Evolutionary conservation across 2,113 vertebrate species (phyloP).

Genomic region (Lophochroa leadbeateri): DNA sequence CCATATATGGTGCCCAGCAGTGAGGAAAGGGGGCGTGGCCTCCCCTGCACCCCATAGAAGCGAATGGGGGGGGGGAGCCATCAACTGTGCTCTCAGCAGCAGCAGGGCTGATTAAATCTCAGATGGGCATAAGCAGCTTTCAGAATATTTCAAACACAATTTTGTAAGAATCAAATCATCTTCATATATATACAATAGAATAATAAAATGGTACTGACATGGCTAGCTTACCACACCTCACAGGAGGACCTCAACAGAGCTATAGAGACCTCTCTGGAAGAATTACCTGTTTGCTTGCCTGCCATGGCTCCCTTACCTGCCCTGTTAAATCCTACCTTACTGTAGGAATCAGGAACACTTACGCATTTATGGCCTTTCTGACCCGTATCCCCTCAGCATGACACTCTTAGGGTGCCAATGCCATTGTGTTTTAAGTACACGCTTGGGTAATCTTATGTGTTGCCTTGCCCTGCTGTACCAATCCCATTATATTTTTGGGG

Average conservation of each 20-base stretch:
- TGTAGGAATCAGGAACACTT: neutral
- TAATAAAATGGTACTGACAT: neutral
- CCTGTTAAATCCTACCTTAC: neutral
- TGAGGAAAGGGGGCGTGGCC: too few species aligned
- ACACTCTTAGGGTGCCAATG: too few species aligned
- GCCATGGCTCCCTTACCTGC: neutral
- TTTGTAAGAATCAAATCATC: neutral
- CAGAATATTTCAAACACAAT: neutral
- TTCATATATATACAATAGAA: neutral
- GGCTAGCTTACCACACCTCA: neutral
- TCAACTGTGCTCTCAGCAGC: neutral
- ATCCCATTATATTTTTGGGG: neutral
- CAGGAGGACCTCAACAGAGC: neutral
- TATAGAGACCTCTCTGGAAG: neutral
- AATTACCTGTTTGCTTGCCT: neutral
- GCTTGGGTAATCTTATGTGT: neutral
- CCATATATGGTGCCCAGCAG: too few species aligned
- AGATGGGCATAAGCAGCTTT: neutral
- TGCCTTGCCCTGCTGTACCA: neutral
- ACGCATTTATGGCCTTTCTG: neutral
- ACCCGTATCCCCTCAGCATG: neutral
- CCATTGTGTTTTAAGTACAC: neutral
- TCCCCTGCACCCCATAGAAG: too few species aligned
- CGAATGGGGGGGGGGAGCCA: too few species aligned
- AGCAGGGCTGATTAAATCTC: neutral